These are phyloP conservation scores for Dasypogon diadema DNA, from an alignment of 2,888 invertebrate genomes.

Conservation along the genomic window DNA sequence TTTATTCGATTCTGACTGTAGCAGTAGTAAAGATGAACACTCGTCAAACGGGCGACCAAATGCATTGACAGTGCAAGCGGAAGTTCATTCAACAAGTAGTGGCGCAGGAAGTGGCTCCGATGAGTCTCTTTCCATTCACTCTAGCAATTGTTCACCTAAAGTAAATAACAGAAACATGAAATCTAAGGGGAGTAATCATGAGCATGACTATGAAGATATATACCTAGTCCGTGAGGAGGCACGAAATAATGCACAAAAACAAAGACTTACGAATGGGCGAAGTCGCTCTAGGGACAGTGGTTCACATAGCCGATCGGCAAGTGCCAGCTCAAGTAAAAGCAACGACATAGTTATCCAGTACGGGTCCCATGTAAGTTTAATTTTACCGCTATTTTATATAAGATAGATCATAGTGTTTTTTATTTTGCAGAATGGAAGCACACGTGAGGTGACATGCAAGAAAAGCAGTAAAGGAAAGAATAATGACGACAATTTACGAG, in stretches of 20 bases:
- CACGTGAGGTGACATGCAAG: conserved; percentile 51
- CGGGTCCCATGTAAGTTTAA: conserved; percentile 64
- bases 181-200: conserved; percentile 64
- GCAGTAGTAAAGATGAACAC: conserved; percentile 62
- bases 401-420: no score
- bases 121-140: conserved; percentile 74
- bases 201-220: conserved; percentile 86
- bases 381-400: neutral
- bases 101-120: conserved; percentile 74
- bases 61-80: conserved; percentile 82
- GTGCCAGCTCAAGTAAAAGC: conserved; percentile 71
- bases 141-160: conserved; percentile 67
- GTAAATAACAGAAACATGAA: conserved; percentile 58
- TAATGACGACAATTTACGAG: conserved; percentile 36
- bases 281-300: conserved; percentile 77
- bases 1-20: conserved; percentile 76
- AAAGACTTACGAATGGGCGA: conserved; percentile 67
- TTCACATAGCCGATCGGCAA: conserved; percentile 81
- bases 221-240: conserved; percentile 78
- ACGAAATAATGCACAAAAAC: conserved; percentile 60
- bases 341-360: conserved; percentile 68
- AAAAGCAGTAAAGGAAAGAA: conserved; percentile 56
- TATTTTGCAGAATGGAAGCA: conserved; percentile 37
- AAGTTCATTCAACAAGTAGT: conserved; percentile 82
- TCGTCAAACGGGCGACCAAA: conserved; percentile 60